Evolutionary conservation across 2,797 vertebrate species (phyloP).

Genomic region (Pogonophryne albipinna): DNA sequence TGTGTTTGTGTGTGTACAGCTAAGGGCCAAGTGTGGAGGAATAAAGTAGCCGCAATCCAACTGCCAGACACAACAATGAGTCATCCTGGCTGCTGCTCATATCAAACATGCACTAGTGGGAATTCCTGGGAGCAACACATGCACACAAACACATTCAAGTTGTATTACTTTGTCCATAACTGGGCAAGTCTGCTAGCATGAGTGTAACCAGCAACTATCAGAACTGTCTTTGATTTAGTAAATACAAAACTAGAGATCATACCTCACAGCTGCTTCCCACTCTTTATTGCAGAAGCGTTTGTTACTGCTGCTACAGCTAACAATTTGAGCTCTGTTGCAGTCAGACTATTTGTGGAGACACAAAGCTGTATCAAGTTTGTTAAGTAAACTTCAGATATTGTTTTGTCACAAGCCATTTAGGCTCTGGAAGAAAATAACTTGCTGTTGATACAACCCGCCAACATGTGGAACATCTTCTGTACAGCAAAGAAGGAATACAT

Average conservation of each 20-base stretch:
- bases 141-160: not conserved
- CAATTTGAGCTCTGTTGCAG: not conserved
- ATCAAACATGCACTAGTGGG: conserved; percentile 56
- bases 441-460: not conserved
- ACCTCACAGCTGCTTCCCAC: not conserved
- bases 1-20: conserved; percentile 37
- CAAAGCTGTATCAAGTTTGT: not conserved
- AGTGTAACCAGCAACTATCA: conserved; percentile 10
- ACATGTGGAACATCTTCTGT: not conserved
- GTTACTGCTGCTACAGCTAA: not conserved
- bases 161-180: conserved; percentile 15
- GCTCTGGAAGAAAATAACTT: not conserved
- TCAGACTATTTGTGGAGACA: not conserved
- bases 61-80: conserved; percentile 72
- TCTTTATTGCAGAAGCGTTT: not conserved
- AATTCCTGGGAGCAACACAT: conserved; percentile 50
- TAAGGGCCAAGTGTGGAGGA: conserved; percentile 42
- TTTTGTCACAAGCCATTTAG: not conserved
- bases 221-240: not conserved
- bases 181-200: not conserved
- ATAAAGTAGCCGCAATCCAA: conserved; percentile 63
- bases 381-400: conserved; percentile 3
- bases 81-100: conserved; percentile 68
- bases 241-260: conserved; percentile 11
- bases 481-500: not conserved